Evolutionary conservation across 2,113 vertebrate genomes (phyloP).

Genomic region (Lathamus discolor): DNA sequence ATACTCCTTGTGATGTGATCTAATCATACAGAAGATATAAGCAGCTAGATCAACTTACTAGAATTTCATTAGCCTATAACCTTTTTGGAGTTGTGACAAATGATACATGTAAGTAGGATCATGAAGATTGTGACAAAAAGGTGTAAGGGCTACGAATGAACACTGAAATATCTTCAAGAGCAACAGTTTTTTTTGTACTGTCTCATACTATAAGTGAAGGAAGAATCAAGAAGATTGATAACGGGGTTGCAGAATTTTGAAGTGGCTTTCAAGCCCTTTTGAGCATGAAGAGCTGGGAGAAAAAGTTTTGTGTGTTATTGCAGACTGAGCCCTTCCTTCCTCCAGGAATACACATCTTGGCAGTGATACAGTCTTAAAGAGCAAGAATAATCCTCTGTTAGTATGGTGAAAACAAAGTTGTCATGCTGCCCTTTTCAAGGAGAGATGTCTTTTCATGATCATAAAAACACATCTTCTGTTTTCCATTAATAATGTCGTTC

Average conservation of each 20-base stretch:
- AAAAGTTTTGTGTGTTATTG: neutral
- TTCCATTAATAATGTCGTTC: neutral
- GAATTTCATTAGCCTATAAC: neutral
- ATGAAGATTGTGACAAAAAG: neutral
- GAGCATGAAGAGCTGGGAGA: neutral
- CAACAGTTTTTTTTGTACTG: neutral
- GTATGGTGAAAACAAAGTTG: neutral
- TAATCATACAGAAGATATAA: neutral
- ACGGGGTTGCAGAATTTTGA: neutral
- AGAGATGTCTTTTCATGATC: neutral
- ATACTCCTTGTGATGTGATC: neutral
- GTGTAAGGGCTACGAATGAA: neutral
- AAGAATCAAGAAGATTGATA: neutral
- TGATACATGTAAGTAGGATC: neutral
- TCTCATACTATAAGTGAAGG: neutral
- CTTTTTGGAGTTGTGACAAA: neutral
- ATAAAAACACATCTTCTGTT: neutral
- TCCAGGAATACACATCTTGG: neutral
- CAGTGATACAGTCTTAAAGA: neutral
- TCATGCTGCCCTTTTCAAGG: neutral
- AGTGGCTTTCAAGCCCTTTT: neutral
- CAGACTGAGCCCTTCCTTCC: neutral
- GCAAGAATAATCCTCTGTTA: neutral
- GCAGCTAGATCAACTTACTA: neutral
- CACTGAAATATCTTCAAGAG: neutral